Evolutionary conservation across 2,888 invertebrate genomes (phyloP), one percentile per base, ranked within the genome.

Genomic region (Pristionchus maxplancki): DNA sequence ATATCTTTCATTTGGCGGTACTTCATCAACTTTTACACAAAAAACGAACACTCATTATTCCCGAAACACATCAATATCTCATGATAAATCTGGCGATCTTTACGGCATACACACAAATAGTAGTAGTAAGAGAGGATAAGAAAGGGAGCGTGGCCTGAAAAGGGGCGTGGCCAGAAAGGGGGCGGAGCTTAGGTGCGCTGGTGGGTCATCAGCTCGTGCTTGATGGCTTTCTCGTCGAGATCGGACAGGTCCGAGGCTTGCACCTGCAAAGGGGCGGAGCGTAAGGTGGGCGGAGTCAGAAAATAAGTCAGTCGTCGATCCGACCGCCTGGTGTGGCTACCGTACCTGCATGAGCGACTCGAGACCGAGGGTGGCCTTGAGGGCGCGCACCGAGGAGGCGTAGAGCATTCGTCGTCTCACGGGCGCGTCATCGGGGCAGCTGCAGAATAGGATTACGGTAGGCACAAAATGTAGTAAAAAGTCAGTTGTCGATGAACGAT

Each of bases 331-430:
- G 83, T 31, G 83, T 50, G 53, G 53, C 37, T 58, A n/a, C n/a
- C n/a, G n/a, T 71, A 94, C 93, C 89, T 94, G 94, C 93, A 95
- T 93, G 87, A 94, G 92, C 31, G 93, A 93, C 89, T 94, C 94
- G 89, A 94, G 90, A 28, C 95, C 95, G 74, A 94, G 92, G 2
- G 94, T 92, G 13, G 94, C 93, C 90, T 94, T 94, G 71, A 94
- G 92, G 44, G 94, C 94, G 71, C 94, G 92, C 62, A 94, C 94
- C 62, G 95, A 95, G 4, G 94, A 94, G 48, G 94, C 94, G 93
- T 94, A 94, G 87, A 94, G 92, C 94, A 94, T 94, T 81, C 94
- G 94, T 84, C 93, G 90, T 67, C 95, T 93, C 28, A 94, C 95
- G 40, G 94, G 94, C 28, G 94, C 94, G 40, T 94, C 94, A 90